These are phyloP conservation scores for Zonotrichia albicollis DNA, from an alignment of 2,797 vertebrate species.

Conservation along the genomic window DNA sequence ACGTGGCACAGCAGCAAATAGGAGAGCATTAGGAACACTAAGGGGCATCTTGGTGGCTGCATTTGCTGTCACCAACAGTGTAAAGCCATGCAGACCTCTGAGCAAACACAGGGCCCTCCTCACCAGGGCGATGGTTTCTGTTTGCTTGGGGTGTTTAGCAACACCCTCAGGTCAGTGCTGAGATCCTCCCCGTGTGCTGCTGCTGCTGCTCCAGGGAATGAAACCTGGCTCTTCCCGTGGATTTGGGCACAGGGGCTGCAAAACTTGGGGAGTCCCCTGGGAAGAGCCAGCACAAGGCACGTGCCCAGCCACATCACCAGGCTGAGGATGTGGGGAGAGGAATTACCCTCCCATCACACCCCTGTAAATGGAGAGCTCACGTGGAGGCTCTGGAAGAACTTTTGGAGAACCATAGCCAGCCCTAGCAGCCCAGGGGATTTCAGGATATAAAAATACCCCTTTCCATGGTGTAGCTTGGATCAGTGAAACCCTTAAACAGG, in stretches of 20 bases:
- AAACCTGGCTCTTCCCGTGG: neutral
- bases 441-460: neutral
- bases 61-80: neutral
- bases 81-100: neutral
- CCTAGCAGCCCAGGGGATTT: neutral
- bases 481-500: neutral
- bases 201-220: neutral
- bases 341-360: rapidly evolving
- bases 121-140: neutral
- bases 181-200: neutral
- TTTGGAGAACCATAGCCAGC: neutral
- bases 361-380: rapidly evolving
- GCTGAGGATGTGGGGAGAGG: neutral
- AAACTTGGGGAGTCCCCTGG: rapidly evolving
- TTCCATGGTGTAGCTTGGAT: neutral
- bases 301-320: neutral
- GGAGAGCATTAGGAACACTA: neutral
- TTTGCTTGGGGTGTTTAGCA: neutral
- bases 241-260: neutral
- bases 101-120: neutral
- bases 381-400: too few species aligned
- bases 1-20: neutral
- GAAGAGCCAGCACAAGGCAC: neutral
- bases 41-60: neutral
- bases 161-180: neutral